Evolutionary conservation across 2,797 vertebrate genomes (phyloP).

Genomic region (Malacoraja senta): DNA sequence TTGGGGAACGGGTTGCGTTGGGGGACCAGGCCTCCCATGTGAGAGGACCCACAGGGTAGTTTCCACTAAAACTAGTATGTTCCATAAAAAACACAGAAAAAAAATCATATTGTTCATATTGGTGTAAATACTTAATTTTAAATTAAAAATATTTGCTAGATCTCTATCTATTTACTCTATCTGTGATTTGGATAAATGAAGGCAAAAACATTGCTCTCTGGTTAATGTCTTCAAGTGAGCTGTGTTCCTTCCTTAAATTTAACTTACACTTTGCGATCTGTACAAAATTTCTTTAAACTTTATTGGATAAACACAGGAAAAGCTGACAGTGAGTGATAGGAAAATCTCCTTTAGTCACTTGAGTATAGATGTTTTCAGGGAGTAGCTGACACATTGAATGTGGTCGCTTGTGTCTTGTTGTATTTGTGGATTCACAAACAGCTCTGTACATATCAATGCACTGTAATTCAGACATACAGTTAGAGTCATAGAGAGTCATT

Average conservation of each 20-base stretch:
- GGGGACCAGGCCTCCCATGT: no score
- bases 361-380: slow-evolving; percentile 59
- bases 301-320: background rate
- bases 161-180: no score
- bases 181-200: background rate
- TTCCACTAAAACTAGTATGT: background rate
- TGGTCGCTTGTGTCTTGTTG: slow-evolving; percentile 56
- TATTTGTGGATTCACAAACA: slow-evolving; percentile 41
- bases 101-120: no score
- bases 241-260: background rate
- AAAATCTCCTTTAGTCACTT: slow-evolving; percentile 45
- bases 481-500: no score
- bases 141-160: background rate
- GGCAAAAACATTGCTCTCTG: background rate
- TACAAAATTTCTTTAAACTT: background rate
- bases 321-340: slow-evolving; percentile 40
- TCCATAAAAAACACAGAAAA: background rate
- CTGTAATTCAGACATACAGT: background rate
- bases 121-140: background rate
- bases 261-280: background rate
- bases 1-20: no score
- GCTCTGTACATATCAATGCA: background rate
- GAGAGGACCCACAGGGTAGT: no score
- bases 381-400: slow-evolving; percentile 70
- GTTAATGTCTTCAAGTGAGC: background rate